Evolutionary conservation across 35 echinoderm and acorn worm genomes (phyloP).

Genomic region (Nesometra sesokonis): DNA sequence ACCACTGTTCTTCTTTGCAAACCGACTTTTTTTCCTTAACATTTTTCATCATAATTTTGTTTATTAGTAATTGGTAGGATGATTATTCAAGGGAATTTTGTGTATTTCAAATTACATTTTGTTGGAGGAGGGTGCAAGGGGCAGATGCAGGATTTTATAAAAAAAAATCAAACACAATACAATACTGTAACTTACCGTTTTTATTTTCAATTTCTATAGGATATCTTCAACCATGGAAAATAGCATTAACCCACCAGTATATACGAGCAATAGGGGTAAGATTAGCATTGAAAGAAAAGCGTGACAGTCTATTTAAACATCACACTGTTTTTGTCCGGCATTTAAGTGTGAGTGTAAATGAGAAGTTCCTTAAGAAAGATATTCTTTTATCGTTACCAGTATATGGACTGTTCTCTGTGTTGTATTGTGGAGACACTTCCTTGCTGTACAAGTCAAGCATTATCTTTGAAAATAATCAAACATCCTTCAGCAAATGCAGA

Average conservation of each 20-base stretch:
- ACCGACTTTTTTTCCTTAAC: too few species aligned
- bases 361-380: not conserved
- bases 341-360: not conserved
- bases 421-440: not conserved
- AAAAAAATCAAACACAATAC: too few species aligned
- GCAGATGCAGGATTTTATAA: too few species aligned
- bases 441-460: not conserved
- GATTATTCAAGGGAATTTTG: too few species aligned
- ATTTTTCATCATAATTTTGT: too few species aligned
- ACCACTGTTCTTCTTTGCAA: too few species aligned
- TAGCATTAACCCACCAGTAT: not conserved
- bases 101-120: too few species aligned
- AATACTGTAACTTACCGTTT: too few species aligned
- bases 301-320: not conserved
- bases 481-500: not conserved
- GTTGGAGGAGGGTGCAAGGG: too few species aligned
- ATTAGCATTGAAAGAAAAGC: not conserved
- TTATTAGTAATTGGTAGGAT: too few species aligned
- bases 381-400: not conserved
- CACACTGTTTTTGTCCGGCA: not conserved
- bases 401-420: not conserved
- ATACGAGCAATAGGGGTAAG: not conserved
- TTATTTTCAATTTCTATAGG: too few species aligned
- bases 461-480: not conserved
- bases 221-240: not conserved